Conservation (phyloP, 2,888 invertebrate species). For the Heteromurus nitidus region DNA sequence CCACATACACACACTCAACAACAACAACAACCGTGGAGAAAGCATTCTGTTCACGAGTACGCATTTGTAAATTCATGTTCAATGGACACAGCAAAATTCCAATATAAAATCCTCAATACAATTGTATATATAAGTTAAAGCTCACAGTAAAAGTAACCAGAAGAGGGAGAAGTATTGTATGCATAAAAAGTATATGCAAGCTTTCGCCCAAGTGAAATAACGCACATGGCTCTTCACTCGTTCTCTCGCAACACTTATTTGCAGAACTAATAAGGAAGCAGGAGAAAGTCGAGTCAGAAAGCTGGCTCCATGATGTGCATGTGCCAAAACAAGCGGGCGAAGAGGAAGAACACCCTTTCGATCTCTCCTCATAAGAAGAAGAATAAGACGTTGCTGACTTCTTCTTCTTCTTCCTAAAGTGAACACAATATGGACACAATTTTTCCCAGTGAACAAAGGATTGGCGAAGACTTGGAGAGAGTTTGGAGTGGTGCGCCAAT, state of each 20-base stretch:
- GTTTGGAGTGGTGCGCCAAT: no score
- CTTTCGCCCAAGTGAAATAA: conserved; percentile 47
- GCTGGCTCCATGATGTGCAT: conserved; percentile 17
- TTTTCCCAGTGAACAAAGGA: neutral
- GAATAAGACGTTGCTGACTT: neutral
- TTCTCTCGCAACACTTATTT: conserved; percentile 36
- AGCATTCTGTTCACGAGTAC: no score
- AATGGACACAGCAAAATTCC: neutral
- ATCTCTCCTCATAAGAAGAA: conserved; percentile 18
- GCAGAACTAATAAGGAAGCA: conserved; percentile 45
- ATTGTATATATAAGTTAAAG: no score
- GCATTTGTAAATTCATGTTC: neutral
- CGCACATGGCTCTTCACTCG: conserved; percentile 17
- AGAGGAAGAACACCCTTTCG: no score
- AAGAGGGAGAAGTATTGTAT: neutral
- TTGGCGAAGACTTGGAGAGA: neutral
- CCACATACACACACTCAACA: no score
- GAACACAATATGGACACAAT: neutral
- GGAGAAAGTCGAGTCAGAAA: neutral
- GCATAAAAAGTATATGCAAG: conserved; percentile 27
- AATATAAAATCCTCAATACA: no score
- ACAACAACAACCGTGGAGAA: no score
- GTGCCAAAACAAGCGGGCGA: no score
- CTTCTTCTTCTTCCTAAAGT: no score
- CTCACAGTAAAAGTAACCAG: no score